A percentile compares a stretch with the other conserved stretches of the same genome.
Evolutionary conservation across 2,797 vertebrate species (phyloP).

Genomic region (Microcaecilia unicolor): DNA sequence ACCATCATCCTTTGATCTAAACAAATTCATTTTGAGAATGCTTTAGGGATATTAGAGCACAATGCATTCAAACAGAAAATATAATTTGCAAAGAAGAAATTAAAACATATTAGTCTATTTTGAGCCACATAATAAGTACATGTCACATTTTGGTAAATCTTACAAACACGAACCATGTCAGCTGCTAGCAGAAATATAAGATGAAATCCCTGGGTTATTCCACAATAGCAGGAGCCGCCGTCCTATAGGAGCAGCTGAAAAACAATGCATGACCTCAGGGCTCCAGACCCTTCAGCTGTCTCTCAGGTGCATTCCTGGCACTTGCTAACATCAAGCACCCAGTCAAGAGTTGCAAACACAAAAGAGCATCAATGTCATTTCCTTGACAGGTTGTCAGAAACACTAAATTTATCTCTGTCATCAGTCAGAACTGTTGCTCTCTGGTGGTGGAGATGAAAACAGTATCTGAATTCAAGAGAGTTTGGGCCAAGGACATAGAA

Average conservation of each 20-base stretch:
- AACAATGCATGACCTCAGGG: no score
- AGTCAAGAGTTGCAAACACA: background rate
- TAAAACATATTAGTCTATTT: background rate
- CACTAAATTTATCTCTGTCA: background rate
- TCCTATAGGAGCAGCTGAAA: no score
- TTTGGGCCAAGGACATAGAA: no score
- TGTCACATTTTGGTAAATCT: no score
- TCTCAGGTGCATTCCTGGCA: no score
- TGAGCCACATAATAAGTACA: background rate
- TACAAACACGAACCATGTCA: no score
- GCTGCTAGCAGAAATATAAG: no score
- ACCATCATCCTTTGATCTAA: background rate
- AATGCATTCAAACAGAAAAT: slow-evolving; percentile 2
- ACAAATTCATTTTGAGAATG: background rate
- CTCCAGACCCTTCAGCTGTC: no score
- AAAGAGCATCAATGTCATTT: background rate
- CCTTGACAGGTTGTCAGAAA: slow-evolving; percentile 9
- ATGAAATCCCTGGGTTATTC: no score
- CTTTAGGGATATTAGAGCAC: background rate
- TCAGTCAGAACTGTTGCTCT: background rate
- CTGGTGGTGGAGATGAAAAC: no score
- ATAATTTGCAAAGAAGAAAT: background rate
- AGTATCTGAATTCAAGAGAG: no score
- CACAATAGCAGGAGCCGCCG: no score
- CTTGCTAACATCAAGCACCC: slow-evolving; percentile 5